Evolutionary conservation across 2,888 invertebrate species (phyloP).

Genomic region (Nomada goodeniana): DNA sequence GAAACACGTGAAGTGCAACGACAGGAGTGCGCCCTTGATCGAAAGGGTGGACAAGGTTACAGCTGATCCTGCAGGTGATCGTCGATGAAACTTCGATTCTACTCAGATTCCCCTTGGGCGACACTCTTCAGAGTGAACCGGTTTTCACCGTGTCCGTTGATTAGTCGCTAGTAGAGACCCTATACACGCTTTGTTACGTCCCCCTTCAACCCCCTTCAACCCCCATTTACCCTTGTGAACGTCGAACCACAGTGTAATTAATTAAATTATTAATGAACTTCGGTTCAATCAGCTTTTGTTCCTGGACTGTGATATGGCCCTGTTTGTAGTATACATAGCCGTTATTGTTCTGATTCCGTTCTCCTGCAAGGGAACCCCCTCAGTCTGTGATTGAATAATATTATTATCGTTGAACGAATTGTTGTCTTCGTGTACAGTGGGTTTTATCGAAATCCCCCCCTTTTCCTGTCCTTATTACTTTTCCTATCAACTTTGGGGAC

Average conservation of each 20-base stretch:
- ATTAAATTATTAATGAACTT: constrained; percentile 44
- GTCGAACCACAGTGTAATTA: constrained; percentile 32
- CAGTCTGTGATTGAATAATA: constrained; percentile 60
- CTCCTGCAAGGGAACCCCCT: constrained; percentile 5
- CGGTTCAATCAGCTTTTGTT: constrained; percentile 42
- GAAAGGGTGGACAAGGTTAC: constrained; percentile 82
- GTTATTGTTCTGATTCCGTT: constrained; percentile 41
- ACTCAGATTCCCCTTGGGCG: constrained; percentile 35
- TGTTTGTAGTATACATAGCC: constrained; percentile 51
- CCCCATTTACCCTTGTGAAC: neutral
- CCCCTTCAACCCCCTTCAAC: too few relatives aligned
- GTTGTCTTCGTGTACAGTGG: constrained; percentile 45
- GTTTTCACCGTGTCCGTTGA: constrained; percentile 25
- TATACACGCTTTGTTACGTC: constrained; percentile 16
- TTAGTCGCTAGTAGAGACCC: constrained; percentile 22
- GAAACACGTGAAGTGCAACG: constrained; percentile 94
- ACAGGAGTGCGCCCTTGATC: constrained; percentile 86
- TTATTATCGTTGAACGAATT: constrained; percentile 51
- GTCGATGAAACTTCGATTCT: constrained; percentile 58
- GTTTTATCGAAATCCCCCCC: constrained; percentile 14
- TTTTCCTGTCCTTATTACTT: neutral
- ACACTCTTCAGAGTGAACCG: constrained; percentile 24
- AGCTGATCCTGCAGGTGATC: constrained; percentile 80
- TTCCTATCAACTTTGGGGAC: neutral
- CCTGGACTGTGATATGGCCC: constrained; percentile 27